Base-by-base conservation (phyloP, 2,113 vertebrate genomes). In the Poeciliopsis turrubarensis region DNA sequence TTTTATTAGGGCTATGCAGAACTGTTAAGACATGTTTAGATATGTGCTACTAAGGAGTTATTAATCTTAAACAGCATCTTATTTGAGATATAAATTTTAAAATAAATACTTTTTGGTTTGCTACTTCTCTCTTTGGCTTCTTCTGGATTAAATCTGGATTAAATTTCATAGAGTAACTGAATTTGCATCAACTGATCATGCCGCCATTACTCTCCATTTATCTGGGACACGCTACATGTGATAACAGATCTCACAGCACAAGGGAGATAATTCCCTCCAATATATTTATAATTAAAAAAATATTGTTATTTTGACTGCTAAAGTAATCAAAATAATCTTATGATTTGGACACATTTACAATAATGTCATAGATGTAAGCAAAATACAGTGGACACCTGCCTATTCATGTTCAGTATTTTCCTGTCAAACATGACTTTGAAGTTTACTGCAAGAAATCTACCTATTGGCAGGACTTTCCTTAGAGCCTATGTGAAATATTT, bases 21-120 rank as follows among this genome's bases (percentile, higher is more conserved):
- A 13, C 1, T 64, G 5, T 41, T 27, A 31, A 26, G 27, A 69
- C 67, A 71, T 25, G 25, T 63, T 27, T 27, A 31, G 30, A 62
- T 4, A 1, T 22, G n/a, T 31, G 32, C 63, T 17, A 3, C 25
- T 17, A 3, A 71, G 66, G 3, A 14, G 0, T 39, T 5, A 67
- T 63, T 27, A 34, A 66, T 73, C 1, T 78, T 77, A 37, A 60
- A 17, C 47, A 47, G 51, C 63, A 73, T 65, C 71, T 54, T 79
- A 37, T 34, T 70, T 0, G 3, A 61, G 37, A 51, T 37, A 60
- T 75, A 41, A n/a, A 68, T 80, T 79, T 67, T 62, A 64, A 51
- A 60, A 7, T 31, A 0, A 69, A 22, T 68, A 31, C 63, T 54
- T 34, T 37, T 47, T 13, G 22, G 41, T 26, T 27, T 78, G 31